phyloP scores from a whole-genome alignment of 2,888 invertebrate species.

The Tetropium fuscum region DNA sequence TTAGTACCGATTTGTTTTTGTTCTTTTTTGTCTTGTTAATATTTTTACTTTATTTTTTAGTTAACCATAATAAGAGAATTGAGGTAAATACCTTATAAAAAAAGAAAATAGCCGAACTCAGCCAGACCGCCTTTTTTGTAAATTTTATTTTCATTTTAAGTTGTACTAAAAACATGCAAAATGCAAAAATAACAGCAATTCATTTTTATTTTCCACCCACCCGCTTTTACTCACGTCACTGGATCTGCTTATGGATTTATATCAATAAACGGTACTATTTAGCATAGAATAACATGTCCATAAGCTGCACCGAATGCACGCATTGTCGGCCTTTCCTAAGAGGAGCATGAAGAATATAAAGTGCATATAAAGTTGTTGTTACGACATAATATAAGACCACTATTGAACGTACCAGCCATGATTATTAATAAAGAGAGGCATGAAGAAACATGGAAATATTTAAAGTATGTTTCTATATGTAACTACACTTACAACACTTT shows the following conservation, averaged over 20 bases:
- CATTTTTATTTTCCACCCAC: background rate
- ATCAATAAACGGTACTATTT: conserved; percentile 34
- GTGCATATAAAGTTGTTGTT: conserved; percentile 32
- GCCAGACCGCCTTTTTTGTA: too few relatives aligned
- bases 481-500: conserved; percentile 15
- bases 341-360: conserved; percentile 33
- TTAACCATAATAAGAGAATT: too few relatives aligned
- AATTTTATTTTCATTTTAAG: too few relatives aligned
- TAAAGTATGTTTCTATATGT: conserved; percentile 16
- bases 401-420: conserved; percentile 28
- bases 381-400: conserved; percentile 35
- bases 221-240: conserved; percentile 2
- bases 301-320: conserved; percentile 33
- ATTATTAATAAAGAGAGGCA: conserved; percentile 34
- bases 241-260: conserved; percentile 22
- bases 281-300: conserved; percentile 40
- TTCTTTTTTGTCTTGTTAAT: too few relatives aligned
- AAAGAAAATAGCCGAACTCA: too few relatives aligned
- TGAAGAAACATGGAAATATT: conserved; percentile 27
- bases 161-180: too few relatives aligned
- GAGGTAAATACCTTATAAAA: too few relatives aligned
- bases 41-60: too few relatives aligned
- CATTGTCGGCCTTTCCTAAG: conserved; percentile 32
- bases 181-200: background rate
- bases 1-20: too few relatives aligned